Conservation (phyloP, 2,113 vertebrate genomes). For the Progne subis region DNA sequence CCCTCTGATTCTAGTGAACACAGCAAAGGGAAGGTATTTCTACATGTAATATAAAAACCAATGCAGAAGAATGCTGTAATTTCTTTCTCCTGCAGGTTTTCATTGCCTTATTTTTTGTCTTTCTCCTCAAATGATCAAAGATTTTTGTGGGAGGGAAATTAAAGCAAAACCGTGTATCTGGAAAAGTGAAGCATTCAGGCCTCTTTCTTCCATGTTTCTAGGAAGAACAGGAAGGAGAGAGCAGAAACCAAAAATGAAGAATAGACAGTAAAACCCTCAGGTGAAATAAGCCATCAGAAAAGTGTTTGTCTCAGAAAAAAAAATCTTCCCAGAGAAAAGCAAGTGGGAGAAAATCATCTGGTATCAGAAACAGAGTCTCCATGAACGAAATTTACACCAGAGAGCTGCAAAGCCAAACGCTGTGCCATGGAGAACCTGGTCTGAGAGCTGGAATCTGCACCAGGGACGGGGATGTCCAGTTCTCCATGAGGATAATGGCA, state of each 20-base stretch:
- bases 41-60: neutral
- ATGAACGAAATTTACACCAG: accelerated
- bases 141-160: neutral
- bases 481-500: accelerated
- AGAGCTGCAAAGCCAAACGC: accelerated
- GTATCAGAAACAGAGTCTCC: neutral
- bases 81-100: neutral
- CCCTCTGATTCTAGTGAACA: neutral
- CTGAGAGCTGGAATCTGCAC: neutral
- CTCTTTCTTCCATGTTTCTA: neutral
- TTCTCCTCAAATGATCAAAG: neutral
- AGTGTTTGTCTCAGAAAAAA: neutral
- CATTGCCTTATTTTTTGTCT: neutral
- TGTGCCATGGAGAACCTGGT: neutral
- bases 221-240: neutral
- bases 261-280: neutral
- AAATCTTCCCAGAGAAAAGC: neutral
- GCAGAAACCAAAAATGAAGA: neutral
- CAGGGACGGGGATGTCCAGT: neutral
- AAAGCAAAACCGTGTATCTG: neutral
- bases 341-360: neutral
- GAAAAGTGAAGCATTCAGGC: neutral
- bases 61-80: neutral
- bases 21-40: neutral
- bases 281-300: neutral